phyloP scores from a whole-genome alignment of 2,888 invertebrate species.

The Hipparchia semele region DNA sequence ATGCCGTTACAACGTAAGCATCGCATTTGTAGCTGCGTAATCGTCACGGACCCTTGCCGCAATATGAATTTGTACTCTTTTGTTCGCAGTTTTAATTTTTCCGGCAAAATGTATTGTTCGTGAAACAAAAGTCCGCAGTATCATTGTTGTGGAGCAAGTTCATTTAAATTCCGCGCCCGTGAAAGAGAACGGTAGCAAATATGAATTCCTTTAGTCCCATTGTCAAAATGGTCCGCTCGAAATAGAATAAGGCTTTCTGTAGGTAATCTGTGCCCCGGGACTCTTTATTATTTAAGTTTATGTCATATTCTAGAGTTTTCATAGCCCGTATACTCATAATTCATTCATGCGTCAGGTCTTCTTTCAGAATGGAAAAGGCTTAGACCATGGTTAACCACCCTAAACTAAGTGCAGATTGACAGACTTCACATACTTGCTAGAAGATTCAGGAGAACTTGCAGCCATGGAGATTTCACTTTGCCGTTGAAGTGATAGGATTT shows the following conservation, averaged over 20 bases:
- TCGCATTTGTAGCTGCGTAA: slow-evolving; percentile 24
- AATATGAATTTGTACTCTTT: slow-evolving; percentile 81
- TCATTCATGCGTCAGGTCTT: not conserved
- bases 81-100: slow-evolving; percentile 81
- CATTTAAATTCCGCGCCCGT: slow-evolving; percentile 80
- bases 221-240: slow-evolving; percentile 72
- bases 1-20: slow-evolving; percentile 14
- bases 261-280: slow-evolving; percentile 43
- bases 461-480: no score
- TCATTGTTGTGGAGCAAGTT: slow-evolving; percentile 78
- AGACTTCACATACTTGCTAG: no score
- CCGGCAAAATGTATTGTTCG: slow-evolving; percentile 80
- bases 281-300: slow-evolving; percentile 4
- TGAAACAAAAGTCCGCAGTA: slow-evolving; percentile 79
- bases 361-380: no score
- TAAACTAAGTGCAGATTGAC: no score
- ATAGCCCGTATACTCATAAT: not conserved
- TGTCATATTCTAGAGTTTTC: slow-evolving; percentile 3
- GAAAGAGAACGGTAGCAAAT: slow-evolving; percentile 81
- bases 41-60: slow-evolving; percentile 61
- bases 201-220: slow-evolving; percentile 75
- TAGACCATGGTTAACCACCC: no score
- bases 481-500: no score
- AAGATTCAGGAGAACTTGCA: no score
- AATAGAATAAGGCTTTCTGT: slow-evolving; percentile 70